Evolutionary conservation across 2,888 invertebrate species (phyloP).

Genomic region (Criorhina ranunculi): DNA sequence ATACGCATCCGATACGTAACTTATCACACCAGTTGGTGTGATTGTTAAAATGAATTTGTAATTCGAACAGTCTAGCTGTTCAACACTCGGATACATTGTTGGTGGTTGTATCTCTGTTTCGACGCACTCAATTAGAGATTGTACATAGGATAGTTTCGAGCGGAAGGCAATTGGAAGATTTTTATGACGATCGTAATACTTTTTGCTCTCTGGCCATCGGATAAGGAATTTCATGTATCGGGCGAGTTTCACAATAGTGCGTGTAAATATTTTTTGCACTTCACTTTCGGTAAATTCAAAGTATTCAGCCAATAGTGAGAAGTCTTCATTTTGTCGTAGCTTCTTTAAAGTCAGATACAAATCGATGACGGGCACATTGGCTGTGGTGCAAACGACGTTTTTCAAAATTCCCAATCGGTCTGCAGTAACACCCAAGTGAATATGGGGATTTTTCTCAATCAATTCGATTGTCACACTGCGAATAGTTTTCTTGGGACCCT

Average conservation of each 20-base stretch:
- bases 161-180: conserved; percentile 82
- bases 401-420: conserved; percentile 81
- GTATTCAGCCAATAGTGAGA: conserved; percentile 81
- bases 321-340: conserved; percentile 82
- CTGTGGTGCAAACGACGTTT: conserved; percentile 81
- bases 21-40: conserved; percentile 83
- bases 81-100: conserved; percentile 78
- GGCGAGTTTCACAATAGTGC: conserved; percentile 80
- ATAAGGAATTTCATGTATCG: conserved; percentile 82
- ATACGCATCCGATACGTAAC: conserved; percentile 82
- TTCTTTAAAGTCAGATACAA: conserved; percentile 83
- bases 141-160: conserved; percentile 82
- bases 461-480: conserved; percentile 81
- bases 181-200: conserved; percentile 83
- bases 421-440: conserved; percentile 81
- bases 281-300: conserved; percentile 82
- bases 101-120: conserved; percentile 82
- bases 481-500: conserved; percentile 81
- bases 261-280: conserved; percentile 81
- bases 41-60: conserved; percentile 83
- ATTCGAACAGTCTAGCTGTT: conserved; percentile 80
- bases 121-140: conserved; percentile 83
- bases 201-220: conserved; percentile 83
- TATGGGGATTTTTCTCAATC: conserved; percentile 81
- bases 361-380: conserved; percentile 81